Evolutionary conservation across 2,888 invertebrate genomes (phyloP), one percentile per base, ranked within the genome.

Genomic region (Macroteleia sp.): DNA sequence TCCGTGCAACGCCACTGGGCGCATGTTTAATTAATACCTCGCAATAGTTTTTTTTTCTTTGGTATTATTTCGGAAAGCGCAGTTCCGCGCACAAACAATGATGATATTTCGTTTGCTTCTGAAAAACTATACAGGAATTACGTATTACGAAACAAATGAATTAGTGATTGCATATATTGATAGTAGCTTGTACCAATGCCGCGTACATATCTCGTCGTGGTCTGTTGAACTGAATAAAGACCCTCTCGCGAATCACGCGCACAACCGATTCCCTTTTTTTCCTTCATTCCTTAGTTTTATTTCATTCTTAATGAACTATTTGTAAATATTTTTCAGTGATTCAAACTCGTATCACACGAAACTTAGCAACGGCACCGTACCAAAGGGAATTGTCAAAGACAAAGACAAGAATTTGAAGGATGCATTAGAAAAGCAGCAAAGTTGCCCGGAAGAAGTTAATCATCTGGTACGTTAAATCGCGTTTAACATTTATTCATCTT

Each of bases 361-460:
- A 67, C 84, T 91, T 62, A 91, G 90, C 86, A 91, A 91, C 89
- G 91, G 91, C 46, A 90, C 90, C 28, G 86, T 90, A 44, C 86
- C 88, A 9, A 90, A 90, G 71, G 85, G 85, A 14, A 76, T 86
- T 44, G 80, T 57, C 30, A 87, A 84, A 69, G 84, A 87, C 44
- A 80, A 82, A 41, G 85, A 86, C 30, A 84, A 80, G 50, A 85
- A 83, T 19, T 82, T 82, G 10, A 85, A 86, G 79, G 82, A 88
- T 81, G 56, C 67, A 36, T 71, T 87, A 75, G 90, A 91, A 52
- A 90, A 89, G 67, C 90, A 89, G 50, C 88, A 87, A 32, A 90
- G 85, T 75, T 87, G 83, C 44, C 84, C 86, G 22, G 91, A 91
- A 61, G 91, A 91, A 67, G 71, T 86, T 16, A 89, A 90, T 57